These are phyloP conservation scores for Chirona hameri DNA, from an alignment of 2,888 invertebrate genomes.

Conservation along the genomic window DNA sequence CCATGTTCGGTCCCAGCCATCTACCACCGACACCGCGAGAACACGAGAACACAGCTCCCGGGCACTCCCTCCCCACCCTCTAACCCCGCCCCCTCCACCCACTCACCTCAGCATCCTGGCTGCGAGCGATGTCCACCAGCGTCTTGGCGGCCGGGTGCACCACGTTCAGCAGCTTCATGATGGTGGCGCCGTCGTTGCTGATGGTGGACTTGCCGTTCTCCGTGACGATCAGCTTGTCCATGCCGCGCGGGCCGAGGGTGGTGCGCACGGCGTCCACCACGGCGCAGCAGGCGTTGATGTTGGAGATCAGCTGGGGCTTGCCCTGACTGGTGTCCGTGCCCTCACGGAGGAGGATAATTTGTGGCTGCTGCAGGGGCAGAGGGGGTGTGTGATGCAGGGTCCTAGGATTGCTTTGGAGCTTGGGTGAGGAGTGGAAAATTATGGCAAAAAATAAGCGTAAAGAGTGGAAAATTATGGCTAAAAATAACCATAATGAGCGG, in stretches of 20 bases:
- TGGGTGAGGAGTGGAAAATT: too few species aligned
- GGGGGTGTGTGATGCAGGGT: neutral
- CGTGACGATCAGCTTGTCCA: constrained; percentile 98
- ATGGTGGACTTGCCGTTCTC: constrained; percentile 87
- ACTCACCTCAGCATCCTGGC: constrained; percentile 92
- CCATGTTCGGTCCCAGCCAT: too few species aligned
- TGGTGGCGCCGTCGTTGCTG: constrained; percentile 99
- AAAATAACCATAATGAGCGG: too few species aligned
- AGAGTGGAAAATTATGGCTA: too few species aligned
- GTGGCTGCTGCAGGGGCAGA: constrained; percentile 68
- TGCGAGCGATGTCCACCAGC: constrained; percentile 96
- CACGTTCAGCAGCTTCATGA: constrained; percentile 95
- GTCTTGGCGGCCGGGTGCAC: constrained; percentile 98
- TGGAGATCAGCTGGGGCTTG: constrained; percentile 90
- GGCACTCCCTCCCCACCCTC: too few species aligned
- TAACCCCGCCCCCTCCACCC: neutral
- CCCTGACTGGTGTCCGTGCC: constrained; percentile 97
- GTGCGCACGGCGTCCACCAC: constrained; percentile 96
- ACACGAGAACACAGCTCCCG: too few species aligned
- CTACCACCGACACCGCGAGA: too few species aligned
- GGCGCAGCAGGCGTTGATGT: constrained; percentile 87
- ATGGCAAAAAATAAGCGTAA: too few species aligned
- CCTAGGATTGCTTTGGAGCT: too few species aligned
- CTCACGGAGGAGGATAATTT: constrained; percentile 94
- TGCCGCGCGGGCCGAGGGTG: constrained; percentile 95